These are phyloP conservation scores for Ferdinandea cuprea DNA, from an alignment of 2,888 invertebrate species.

Conservation along the genomic window DNA sequence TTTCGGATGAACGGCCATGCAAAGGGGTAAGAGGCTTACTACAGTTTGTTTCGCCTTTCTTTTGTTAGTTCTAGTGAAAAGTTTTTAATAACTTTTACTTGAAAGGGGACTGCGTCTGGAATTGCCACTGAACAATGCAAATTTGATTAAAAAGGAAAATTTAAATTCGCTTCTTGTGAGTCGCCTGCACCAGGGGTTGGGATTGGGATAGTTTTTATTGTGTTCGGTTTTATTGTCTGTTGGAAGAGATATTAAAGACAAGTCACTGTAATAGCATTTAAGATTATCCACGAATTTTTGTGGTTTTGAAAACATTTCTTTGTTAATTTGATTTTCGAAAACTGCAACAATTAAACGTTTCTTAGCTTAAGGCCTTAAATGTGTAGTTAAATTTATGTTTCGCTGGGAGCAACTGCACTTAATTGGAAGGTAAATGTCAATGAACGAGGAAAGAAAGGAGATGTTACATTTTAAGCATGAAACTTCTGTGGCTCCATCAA, in stretches of 20 bases:
- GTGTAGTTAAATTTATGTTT: too few relatives aligned
- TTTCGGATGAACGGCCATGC: slow-evolving; percentile 89
- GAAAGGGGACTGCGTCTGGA: slow-evolving; percentile 39
- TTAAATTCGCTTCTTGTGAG: slow-evolving; percentile 47
- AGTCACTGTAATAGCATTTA: slow-evolving; percentile 9
- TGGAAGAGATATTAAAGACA: slow-evolving; percentile 15
- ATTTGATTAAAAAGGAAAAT: slow-evolving; percentile 73
- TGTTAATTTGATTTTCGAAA: too few relatives aligned
- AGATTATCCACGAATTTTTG: too few relatives aligned
- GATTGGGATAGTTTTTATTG: neutral
- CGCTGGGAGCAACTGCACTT: too few relatives aligned
- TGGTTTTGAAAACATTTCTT: too few relatives aligned
- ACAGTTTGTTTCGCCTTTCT: slow-evolving; percentile 26
- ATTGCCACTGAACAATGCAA: slow-evolving; percentile 62
- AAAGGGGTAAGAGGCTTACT: slow-evolving; percentile 87
- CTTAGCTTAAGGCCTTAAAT: too few relatives aligned
- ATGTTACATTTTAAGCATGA: too few relatives aligned
- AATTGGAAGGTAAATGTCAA: too few relatives aligned
- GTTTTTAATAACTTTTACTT: slow-evolving; percentile 70
- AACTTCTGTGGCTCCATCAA: too few relatives aligned
- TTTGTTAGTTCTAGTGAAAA: slow-evolving; percentile 49
- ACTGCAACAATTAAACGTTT: too few relatives aligned
- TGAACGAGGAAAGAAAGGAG: too few relatives aligned
- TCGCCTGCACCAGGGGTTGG: neutral
- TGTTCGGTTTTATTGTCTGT: slow-evolving; percentile 25